Evolutionary conservation across 1,140 invertebrate genomes (phyloP).

Genomic region (Brachionus rubens): DNA sequence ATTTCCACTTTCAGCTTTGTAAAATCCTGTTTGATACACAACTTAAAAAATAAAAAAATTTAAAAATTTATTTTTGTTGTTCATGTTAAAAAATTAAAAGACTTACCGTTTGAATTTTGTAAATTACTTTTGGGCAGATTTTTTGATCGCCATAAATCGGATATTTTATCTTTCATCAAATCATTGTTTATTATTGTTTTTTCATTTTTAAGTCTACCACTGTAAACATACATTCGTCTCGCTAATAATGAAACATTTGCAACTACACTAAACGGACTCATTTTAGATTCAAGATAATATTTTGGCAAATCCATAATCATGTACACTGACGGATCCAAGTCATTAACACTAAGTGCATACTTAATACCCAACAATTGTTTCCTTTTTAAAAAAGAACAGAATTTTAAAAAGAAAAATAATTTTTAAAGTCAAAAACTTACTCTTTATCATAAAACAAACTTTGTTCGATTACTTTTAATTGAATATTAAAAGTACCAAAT

Average conservation of each 20-base stretch:
- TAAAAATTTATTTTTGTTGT: background rate
- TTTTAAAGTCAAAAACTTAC: background rate
- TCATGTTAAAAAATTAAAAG: background rate
- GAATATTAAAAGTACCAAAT: background rate
- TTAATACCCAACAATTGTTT: background rate
- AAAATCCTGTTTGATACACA: background rate
- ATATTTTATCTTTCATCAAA: constrained; percentile 20
- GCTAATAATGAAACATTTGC: background rate
- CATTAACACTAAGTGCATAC: background rate
- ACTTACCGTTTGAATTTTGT: background rate
- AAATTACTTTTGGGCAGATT: constrained; percentile 3
- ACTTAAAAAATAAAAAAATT: background rate
- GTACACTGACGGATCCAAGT: background rate
- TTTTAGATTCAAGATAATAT: background rate
- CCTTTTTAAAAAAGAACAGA: background rate
- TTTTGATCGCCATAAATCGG: constrained; percentile 4
- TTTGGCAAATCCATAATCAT: background rate
- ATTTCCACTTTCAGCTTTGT: constrained; percentile 15
- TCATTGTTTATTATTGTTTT: background rate
- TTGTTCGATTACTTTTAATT: constrained; percentile 4
- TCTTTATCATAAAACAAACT: background rate
- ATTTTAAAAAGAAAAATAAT: background rate
- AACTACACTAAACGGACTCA: background rate
- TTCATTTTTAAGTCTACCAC: background rate
- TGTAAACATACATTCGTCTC: constrained; percentile 18